Percentiles rank a stretch among this genome's conserved stretches.
phyloP scores from a whole-genome alignment of 2,888 invertebrate genomes.

The Tenthredo amoena region DNA sequence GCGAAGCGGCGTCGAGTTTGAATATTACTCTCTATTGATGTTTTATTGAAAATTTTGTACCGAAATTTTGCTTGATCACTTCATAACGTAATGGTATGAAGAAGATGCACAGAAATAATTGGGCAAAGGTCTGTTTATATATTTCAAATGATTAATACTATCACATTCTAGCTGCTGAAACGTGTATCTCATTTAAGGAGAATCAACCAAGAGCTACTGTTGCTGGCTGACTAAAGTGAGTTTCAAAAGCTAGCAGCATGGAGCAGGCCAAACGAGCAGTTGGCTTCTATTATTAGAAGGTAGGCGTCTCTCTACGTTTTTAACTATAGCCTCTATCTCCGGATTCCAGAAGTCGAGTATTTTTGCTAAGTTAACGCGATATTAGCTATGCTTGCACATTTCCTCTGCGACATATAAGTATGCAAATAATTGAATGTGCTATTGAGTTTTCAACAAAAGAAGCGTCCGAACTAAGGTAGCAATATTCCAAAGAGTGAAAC shows the following conservation, averaged over 20 bases:
- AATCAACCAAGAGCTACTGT: slow-evolving; percentile 16
- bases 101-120: slow-evolving; percentile 32
- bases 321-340: slow-evolving; percentile 61
- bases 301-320: slow-evolving; percentile 61
- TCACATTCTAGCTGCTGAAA: slow-evolving; percentile 15
- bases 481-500: not conserved
- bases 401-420: not conserved
- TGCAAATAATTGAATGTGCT: not conserved
- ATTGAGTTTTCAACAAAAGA: not conserved
- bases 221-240: slow-evolving; percentile 70
- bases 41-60: not conserved
- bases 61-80: not conserved
- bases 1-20: not conserved
- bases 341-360: slow-evolving; percentile 60
- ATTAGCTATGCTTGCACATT: slow-evolving; percentile 43
- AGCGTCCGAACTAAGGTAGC: not conserved
- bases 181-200: not conserved
- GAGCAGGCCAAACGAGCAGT: slow-evolving; percentile 59
- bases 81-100: not conserved
- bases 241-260: slow-evolving; percentile 66
- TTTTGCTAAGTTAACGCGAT: slow-evolving; percentile 23
- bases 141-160: slow-evolving; percentile 2
- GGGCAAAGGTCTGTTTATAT: not conserved
- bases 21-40: not conserved
- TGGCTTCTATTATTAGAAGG: slow-evolving; percentile 72